Evolutionary conservation across 2,113 vertebrate species (phyloP).

Genomic region (Isichthys henryi): DNA sequence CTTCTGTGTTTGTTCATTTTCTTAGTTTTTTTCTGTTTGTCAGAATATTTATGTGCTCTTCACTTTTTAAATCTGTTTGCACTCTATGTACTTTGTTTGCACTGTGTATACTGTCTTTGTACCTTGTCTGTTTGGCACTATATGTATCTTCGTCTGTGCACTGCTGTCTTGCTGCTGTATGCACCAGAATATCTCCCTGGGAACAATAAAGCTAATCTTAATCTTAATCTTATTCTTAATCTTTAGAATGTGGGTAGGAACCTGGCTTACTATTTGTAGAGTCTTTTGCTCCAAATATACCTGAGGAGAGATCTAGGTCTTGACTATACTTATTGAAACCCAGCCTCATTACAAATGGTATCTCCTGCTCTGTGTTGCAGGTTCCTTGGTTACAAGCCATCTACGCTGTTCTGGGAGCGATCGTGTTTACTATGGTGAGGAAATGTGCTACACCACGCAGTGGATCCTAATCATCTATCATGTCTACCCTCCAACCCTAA

Average conservation of each 20-base stretch:
- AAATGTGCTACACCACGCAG: neutral
- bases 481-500: neutral
- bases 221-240: neutral
- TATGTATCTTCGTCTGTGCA: neutral
- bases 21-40: neutral
- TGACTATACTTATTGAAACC: neutral
- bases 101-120: neutral
- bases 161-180: neutral
- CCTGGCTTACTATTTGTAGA: neutral
- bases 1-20: neutral
- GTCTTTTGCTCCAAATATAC: neutral
- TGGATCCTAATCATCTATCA: neutral
- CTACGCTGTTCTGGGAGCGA: conserved; percentile 75
- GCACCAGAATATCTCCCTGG: neutral
- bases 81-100: neutral
- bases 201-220: neutral
- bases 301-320: neutral
- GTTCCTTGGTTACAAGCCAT: conserved; percentile 84
- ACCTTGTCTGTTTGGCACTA: neutral
- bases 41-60: neutral
- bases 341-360: conserved; percentile 25
- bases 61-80: neutral
- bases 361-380: conserved; percentile 42
- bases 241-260: neutral
- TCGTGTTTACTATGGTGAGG: conserved; percentile 87